A percentile compares a stretch with the other conserved stretches of the same genome.
Evolutionary conservation across 2,113 vertebrate species (phyloP).

Genomic region (Ceratotherium simum): DNA sequence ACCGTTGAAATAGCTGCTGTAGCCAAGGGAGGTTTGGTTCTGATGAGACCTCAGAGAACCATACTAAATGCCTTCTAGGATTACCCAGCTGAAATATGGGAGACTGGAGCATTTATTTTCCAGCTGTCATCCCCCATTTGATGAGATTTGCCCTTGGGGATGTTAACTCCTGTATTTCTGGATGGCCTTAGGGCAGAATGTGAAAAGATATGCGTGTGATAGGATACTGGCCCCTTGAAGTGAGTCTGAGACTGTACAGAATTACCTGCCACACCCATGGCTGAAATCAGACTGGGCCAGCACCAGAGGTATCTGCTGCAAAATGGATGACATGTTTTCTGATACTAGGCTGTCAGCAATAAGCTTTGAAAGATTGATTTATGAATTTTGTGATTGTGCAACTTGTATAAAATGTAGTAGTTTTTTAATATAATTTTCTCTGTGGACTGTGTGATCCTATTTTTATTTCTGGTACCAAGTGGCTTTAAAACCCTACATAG

Average conservation of each 20-base stretch:
- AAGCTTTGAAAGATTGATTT: slow-evolving; percentile 32
- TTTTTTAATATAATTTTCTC: slow-evolving; percentile 24
- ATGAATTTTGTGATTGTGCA: slow-evolving; percentile 24
- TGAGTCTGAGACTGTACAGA: not conserved
- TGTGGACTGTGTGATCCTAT: slow-evolving; percentile 12
- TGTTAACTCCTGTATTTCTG: not conserved
- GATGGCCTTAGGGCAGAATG: not conserved
- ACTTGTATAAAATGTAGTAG: slow-evolving; percentile 23
- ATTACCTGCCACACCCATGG: not conserved
- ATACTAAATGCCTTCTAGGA: not conserved
- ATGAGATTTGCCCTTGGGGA: not conserved
- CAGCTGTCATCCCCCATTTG: not conserved
- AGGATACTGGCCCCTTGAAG: not conserved
- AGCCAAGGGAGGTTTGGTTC: not conserved
- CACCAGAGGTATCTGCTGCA: not conserved
- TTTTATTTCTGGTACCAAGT: slow-evolving; percentile 31
- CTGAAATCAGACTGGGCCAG: not conserved
- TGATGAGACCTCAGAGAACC: not conserved
- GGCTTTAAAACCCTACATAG: not conserved
- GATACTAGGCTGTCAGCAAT: not conserved
- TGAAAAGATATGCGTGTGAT: not conserved
- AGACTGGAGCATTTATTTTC: slow-evolving; percentile 27
- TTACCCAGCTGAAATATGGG: not conserved
- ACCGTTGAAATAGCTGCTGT: not conserved
- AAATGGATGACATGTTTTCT: slow-evolving; percentile 11